phyloP scores from a whole-genome alignment of 2,797 vertebrate genomes.

The Mycteria americana region DNA sequence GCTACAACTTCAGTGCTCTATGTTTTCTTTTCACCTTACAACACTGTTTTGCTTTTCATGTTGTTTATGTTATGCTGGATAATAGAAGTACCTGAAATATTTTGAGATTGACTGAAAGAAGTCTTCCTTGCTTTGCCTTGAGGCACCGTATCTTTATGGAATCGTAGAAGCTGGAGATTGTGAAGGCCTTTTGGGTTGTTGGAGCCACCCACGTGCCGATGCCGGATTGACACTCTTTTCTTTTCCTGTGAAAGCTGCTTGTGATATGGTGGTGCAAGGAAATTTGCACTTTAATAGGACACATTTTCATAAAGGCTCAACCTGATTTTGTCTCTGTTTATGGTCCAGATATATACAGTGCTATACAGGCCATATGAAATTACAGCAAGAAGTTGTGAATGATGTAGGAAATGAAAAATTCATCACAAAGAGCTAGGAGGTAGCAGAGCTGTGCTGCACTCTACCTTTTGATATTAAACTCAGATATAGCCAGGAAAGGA shows the following conservation, averaged over 20 bases:
- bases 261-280: slow-evolving; percentile 40
- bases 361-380: slow-evolving; percentile 39
- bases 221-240: not conserved
- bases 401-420: slow-evolving; percentile 64
- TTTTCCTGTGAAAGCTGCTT: slow-evolving; percentile 19
- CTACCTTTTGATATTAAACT: slow-evolving; percentile 57
- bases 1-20: not conserved
- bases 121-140: not conserved
- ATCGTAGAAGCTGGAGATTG: not conserved
- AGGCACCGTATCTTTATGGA: not conserved
- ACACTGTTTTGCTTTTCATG: not conserved
- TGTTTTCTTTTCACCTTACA: not conserved
- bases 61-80: not conserved
- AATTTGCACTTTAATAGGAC: slow-evolving; percentile 58
- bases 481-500: slow-evolving; percentile 16
- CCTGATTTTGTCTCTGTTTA: slow-evolving; percentile 53
- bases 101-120: not conserved
- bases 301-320: slow-evolving; percentile 32
- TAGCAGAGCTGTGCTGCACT: slow-evolving; percentile 8
- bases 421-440: slow-evolving; percentile 37
- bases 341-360: slow-evolving; percentile 12
- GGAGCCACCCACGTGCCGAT: rapidly evolving
- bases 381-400: slow-evolving; percentile 41
- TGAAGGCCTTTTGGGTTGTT: not conserved
- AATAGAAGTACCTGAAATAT: not conserved